A percentile compares a stretch with the other conserved stretches of the same genome.
Evolutionary conservation across 1,140 invertebrate species (phyloP).

Genomic region (Vollenhovia emeryi): DNA sequence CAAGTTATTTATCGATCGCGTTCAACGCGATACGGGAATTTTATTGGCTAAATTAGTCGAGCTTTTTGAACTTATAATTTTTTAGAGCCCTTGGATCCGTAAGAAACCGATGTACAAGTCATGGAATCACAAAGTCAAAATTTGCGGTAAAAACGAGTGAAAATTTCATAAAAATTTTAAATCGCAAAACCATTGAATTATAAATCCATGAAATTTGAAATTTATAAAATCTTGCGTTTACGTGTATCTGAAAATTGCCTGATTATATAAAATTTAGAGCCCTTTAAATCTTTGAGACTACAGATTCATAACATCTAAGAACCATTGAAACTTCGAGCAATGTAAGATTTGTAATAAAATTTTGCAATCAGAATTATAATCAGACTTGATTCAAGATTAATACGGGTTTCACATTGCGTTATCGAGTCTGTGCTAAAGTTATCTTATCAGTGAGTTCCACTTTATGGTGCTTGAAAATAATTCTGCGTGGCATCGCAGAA

Average conservation of each 20-base stretch:
- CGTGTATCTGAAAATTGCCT: neutral
- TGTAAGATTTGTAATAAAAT: neutral
- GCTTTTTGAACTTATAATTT: neutral
- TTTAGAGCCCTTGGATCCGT: neutral
- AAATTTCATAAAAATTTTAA: neutral
- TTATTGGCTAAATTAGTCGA: slow-evolving; percentile 22
- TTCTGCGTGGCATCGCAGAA: neutral
- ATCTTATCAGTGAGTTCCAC: slow-evolving; percentile 5
- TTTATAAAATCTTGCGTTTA: neutral
- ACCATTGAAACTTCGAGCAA: neutral
- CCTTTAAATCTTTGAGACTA: neutral
- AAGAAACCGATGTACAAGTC: neutral
- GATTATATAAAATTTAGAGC: neutral
- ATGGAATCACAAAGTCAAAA: neutral
- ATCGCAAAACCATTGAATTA: neutral
- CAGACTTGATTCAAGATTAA: neutral
- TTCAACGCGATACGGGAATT: slow-evolving; percentile 40
- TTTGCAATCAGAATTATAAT: neutral
- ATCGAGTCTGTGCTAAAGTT: neutral
- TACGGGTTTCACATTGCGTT: neutral
- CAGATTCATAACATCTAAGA: neutral
- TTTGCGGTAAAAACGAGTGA: neutral
- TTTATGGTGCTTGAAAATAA: neutral
- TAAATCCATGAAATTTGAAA: neutral
- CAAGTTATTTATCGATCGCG: slow-evolving; percentile 24